A percentile compares a stretch with the other conserved stretches of the same genome.
phyloP scores from a whole-genome alignment of 2,113 vertebrate species.

The Fukomys damarensis region DNA sequence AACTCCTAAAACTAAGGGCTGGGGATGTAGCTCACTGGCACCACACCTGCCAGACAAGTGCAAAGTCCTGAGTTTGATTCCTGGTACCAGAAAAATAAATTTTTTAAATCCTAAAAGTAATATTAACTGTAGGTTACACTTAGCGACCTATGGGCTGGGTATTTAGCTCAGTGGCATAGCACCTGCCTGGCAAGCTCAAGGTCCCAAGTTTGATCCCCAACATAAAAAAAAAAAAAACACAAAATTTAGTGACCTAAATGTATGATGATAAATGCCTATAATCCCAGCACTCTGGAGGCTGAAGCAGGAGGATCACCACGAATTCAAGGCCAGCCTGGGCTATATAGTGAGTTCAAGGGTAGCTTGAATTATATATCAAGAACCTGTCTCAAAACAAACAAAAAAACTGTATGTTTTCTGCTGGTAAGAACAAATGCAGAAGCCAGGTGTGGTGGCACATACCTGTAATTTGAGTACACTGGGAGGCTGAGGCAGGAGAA shows the following conservation, averaged over 20 bases:
- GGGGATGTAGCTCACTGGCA: no score
- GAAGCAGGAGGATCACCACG: not conserved
- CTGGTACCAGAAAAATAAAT: not conserved
- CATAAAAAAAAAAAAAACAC: no score
- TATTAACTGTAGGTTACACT: no score
- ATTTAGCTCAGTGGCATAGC: no score
- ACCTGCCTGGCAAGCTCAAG: no score
- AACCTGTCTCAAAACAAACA: not conserved
- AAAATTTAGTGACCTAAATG: no score
- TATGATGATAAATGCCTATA: not conserved
- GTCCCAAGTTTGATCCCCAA: no score
- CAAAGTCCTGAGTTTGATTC: no score
- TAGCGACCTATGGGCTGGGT: no score
- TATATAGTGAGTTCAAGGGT: not conserved
- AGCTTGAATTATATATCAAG: not conserved
- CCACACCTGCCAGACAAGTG: no score
- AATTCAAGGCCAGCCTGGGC: not conserved
- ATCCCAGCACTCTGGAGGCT: not conserved
- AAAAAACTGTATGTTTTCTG: not conserved
- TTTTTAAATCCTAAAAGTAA: no score
- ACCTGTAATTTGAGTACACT: not conserved
- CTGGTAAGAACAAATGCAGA: not conserved
- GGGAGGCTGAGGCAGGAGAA: not conserved
- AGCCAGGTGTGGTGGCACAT: not conserved
- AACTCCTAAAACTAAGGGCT: not conserved